These are phyloP conservation scores for Sceloporus tristichus DNA, from an alignment of 2,113 vertebrate species.

Conservation along the genomic window DNA sequence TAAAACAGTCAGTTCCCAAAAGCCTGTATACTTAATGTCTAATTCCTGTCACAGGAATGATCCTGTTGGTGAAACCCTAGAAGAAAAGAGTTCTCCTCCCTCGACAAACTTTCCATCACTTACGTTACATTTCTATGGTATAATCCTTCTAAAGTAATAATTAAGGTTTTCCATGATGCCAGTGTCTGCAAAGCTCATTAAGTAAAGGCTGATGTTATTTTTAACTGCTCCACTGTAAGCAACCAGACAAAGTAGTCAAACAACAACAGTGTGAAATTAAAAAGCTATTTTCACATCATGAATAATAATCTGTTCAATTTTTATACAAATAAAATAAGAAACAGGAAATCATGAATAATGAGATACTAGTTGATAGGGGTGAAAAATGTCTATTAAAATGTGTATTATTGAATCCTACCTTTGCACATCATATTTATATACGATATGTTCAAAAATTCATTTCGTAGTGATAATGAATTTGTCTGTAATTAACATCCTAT, in stretches of 20 bases:
- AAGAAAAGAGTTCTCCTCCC: slow-evolving; percentile 14
- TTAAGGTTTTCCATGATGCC: neutral
- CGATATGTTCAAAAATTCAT: slow-evolving; percentile 69
- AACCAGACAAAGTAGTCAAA: slow-evolving; percentile 25
- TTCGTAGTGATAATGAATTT: slow-evolving; percentile 74
- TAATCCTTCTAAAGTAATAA: neutral
- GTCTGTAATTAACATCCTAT: slow-evolving; percentile 64
- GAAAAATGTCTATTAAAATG: slow-evolving; percentile 58
- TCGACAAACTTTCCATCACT: neutral
- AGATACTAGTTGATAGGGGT: slow-evolving; percentile 65
- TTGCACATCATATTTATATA: slow-evolving; percentile 68
- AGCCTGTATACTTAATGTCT: too few relatives aligned
- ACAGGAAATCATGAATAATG: slow-evolving; percentile 53
- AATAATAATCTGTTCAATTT: slow-evolving; percentile 50
- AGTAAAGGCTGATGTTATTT: neutral
- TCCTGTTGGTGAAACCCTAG: neutral
- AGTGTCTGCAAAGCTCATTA: neutral
- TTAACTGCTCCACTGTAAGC: neutral
- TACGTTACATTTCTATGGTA: neutral
- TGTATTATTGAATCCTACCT: slow-evolving; percentile 64
- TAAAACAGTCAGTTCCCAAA: too few relatives aligned
- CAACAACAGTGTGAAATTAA: slow-evolving; percentile 34
- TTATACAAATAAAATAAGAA: slow-evolving; percentile 47
- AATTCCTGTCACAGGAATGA: too few relatives aligned
- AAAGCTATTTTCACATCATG: slow-evolving; percentile 38